A percentile compares a stretch with the other conserved stretches of the same genome.
These are phyloP conservation scores for Eulemur mongoz DNA, from an alignment of 2,797 vertebrate genomes.

Conservation along the genomic window DNA sequence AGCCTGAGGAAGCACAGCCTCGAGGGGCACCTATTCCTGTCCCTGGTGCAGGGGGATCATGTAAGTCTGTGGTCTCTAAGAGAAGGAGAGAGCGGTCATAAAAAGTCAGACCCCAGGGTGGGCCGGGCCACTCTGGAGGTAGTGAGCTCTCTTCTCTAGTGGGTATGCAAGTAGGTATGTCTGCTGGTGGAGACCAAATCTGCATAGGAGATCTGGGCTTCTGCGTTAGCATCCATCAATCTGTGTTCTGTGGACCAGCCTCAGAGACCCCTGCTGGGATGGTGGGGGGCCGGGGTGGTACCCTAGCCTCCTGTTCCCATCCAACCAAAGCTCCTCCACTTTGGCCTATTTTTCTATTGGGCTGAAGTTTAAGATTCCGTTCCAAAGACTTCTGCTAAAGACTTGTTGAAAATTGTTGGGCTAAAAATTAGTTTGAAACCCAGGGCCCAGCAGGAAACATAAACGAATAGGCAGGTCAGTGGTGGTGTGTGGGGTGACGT, in stretches of 20 bases:
- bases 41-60: no score
- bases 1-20: no score
- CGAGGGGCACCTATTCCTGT: neutral
- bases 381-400: neutral
- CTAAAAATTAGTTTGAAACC: neutral
- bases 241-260: neutral
- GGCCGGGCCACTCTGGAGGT: neutral
- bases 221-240: neutral
- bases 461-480: neutral
- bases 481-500: neutral
- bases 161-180: neutral
- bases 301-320: neutral
- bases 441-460: neutral
- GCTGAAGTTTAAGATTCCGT: neutral
- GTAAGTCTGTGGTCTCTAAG: neutral
- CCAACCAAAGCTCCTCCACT: neutral
- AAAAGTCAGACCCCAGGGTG: neutral
- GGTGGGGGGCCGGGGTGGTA: no score
- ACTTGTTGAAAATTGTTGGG: neutral
- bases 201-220: neutral
- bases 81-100: neutral
- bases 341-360: neutral
- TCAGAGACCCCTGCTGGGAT: neutral
- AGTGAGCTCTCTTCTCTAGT: neutral
- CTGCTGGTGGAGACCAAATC: neutral